Conservation (phyloP, 1,140 invertebrate species). For the Drosophila melanica region DNA sequence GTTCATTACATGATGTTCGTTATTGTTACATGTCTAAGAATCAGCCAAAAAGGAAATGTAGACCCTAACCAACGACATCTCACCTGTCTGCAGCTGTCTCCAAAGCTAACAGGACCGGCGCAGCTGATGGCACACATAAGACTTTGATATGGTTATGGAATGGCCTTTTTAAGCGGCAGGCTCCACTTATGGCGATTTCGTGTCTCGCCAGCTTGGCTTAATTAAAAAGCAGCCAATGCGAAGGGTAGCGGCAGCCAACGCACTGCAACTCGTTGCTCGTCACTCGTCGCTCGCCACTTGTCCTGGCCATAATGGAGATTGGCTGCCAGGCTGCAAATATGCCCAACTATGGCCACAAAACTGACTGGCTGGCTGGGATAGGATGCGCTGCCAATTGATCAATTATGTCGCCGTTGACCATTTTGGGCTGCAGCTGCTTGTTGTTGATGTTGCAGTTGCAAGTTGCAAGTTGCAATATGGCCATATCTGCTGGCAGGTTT, state of each 20-base stretch:
- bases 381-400: too few species aligned
- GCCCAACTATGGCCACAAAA: too few species aligned
- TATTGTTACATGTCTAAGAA: neutral
- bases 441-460: too few species aligned
- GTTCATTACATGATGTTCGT: too few species aligned
- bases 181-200: constrained; percentile 33
- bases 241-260: constrained; percentile 17
- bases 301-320: too few species aligned
- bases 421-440: too few species aligned
- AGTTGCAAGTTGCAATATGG: too few species aligned
- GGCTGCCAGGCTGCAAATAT: too few species aligned
- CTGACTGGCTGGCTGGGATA: too few species aligned
- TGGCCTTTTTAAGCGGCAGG: constrained; percentile 11
- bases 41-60: neutral
- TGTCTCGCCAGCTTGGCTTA: constrained; percentile 35
- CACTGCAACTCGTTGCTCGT: constrained; percentile 9
- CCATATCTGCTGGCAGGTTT: too few species aligned
- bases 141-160: constrained; percentile 13
- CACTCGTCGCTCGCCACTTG: too few species aligned
- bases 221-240: constrained; percentile 42
- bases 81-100: neutral
- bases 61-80: neutral
- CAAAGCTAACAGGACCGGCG: constrained; percentile 47
- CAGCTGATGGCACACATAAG: constrained; percentile 65
- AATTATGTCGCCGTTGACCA: too few species aligned